These are phyloP conservation scores for Vireo griseus DNA, from an alignment of 2,797 vertebrate species.

Conservation along the genomic window DNA sequence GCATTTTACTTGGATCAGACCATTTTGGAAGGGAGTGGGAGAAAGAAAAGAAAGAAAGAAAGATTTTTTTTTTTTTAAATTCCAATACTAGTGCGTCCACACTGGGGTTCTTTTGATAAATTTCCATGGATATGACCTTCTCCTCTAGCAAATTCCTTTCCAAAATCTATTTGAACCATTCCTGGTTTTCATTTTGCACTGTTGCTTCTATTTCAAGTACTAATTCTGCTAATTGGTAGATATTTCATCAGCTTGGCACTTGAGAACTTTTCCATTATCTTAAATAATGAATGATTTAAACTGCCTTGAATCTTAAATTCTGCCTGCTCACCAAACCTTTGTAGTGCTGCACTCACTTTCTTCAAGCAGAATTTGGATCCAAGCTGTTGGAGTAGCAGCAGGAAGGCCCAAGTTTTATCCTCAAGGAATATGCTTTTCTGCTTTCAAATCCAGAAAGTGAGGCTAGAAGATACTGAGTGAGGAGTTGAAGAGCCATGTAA, in stretches of 20 bases:
- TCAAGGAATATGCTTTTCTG: neutral
- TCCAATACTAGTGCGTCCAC: neutral
- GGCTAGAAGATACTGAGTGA: constrained; percentile 23
- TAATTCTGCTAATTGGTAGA: constrained; percentile 63
- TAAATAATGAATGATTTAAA: constrained; percentile 64
- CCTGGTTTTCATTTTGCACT: constrained; percentile 7
- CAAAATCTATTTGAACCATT: constrained; percentile 7
- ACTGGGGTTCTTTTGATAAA: neutral
- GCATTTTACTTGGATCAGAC: neutral
- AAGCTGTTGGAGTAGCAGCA: neutral
- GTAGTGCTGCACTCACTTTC: constrained; percentile 5
- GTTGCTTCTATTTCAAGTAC: constrained; percentile 43
- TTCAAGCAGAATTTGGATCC: constrained; percentile 10
- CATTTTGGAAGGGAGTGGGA: neutral
- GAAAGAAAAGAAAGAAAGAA: neutral
- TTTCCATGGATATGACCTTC: neutral
- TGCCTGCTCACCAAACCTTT: constrained; percentile 25
- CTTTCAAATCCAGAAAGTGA: neutral
- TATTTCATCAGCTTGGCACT: constrained; percentile 61
- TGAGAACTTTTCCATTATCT: constrained; percentile 64
- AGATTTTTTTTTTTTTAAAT: neutral
- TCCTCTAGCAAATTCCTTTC: neutral
- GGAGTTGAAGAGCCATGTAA: neutral
- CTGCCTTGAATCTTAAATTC: constrained; percentile 52
- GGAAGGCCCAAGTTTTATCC: neutral